Conservation (phyloP, 1,140 invertebrate species). For the Euwallacea similis region DNA sequence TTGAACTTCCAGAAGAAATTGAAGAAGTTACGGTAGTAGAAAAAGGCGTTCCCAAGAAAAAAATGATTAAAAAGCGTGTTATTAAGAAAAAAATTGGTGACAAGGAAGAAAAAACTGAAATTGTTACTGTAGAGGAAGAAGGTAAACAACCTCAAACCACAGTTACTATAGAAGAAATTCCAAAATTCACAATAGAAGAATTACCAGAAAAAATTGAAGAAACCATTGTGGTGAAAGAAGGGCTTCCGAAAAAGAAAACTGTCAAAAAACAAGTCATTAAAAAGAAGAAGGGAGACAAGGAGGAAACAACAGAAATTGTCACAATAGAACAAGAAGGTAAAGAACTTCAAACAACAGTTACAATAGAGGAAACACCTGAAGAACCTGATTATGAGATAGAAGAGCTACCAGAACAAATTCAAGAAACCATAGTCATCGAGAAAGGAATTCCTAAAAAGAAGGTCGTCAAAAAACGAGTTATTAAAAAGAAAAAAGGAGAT, state of each 20-base stretch:
- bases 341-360: conserved; percentile 52
- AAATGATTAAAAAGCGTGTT: conserved; percentile 51
- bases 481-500: conserved; percentile 43
- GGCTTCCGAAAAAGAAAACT: conserved; percentile 50
- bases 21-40: conserved; percentile 45
- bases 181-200: conserved; percentile 44
- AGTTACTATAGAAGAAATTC: conserved; percentile 41
- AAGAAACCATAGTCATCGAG: conserved; percentile 40
- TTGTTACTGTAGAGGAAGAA: conserved; percentile 50
- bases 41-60: conserved; percentile 49
- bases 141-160: conserved; percentile 52
- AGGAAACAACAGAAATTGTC: conserved; percentile 45
- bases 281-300: conserved; percentile 46
- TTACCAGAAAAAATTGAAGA: conserved; percentile 46
- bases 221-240: conserved; percentile 43
- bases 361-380: conserved; percentile 41
- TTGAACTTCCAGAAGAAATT: conserved; percentile 44
- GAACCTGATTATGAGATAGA: conserved; percentile 29
- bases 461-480: conserved; percentile 43
- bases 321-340: conserved; percentile 53
- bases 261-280: conserved; percentile 49
- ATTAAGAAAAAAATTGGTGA: conserved; percentile 52
- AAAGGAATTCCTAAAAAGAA: conserved; percentile 50
- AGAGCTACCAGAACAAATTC: conserved; percentile 46
- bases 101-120: conserved; percentile 48